These are phyloP conservation scores for Eristalis intricaria DNA, from an alignment of 2,888 invertebrate species.

Conservation along the genomic window DNA sequence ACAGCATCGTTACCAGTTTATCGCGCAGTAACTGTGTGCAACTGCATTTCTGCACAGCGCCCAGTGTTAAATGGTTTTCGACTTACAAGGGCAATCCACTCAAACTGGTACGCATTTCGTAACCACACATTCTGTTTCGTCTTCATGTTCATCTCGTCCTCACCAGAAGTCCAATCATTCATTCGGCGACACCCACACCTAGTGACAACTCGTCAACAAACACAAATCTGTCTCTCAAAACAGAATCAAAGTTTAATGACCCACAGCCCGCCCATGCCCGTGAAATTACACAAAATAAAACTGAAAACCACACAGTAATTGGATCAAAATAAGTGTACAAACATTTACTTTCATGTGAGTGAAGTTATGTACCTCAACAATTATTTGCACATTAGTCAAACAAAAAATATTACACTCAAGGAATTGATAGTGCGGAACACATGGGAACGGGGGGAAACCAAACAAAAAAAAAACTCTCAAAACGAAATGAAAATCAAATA, in stretches of 20 bases:
- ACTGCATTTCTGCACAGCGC: constrained; percentile 26
- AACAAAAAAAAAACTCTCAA: neutral
- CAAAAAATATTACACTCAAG: constrained; percentile 25
- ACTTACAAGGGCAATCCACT: constrained; percentile 40
- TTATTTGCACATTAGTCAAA: constrained; percentile 38
- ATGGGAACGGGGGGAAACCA: neutral
- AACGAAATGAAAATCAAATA: constrained; percentile 21
- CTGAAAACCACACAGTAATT: constrained; percentile 27
- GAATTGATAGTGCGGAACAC: constrained; percentile 34
- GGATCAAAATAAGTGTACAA: constrained; percentile 20
- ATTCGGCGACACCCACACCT: neutral
- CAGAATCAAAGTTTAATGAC: constrained; percentile 27
- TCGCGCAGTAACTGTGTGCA: constrained; percentile 15
- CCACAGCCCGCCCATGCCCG: neutral
- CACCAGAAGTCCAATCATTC: neutral
- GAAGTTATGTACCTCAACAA: constrained; percentile 14
- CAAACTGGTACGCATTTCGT: neutral
- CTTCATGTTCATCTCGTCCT: neutral
- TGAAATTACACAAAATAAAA: constrained; percentile 1
- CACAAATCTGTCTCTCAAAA: neutral
- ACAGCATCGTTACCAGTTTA: constrained; percentile 31
- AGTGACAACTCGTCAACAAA: neutral
- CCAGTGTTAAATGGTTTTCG: constrained; percentile 55
- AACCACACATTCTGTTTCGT: neutral
- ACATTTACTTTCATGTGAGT: constrained; percentile 35